Evolutionary conservation across 1,140 invertebrate genomes (phyloP), one percentile per base, ranked within the genome.

Genomic region (Philotrypesis tridentata): DNA sequence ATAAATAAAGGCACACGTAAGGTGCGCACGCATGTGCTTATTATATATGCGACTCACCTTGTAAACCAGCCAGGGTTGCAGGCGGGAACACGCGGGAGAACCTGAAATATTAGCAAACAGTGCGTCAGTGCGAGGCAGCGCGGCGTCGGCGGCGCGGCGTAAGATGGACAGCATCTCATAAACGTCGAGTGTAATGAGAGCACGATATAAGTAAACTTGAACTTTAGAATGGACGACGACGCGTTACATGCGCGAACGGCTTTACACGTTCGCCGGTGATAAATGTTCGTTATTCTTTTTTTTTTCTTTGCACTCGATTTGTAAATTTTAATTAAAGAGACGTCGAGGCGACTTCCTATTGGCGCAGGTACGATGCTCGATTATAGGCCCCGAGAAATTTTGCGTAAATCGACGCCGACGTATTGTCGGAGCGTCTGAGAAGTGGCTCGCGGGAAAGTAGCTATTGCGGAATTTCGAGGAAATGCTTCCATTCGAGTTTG

Each of bases 31-130:
- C 73, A 75, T 60, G 73, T 23, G 68, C 75, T 55, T 63, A 74
- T 75, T 78, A 77, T 60, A 83, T 55, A 71, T 73, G 48, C 17
- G 82, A 87, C 90, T 90, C 87, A 92, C 91, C 91, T 92, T 91
- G 91, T 91, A 92, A 87, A 85, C 91, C 89, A 89, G 91, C 90
- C 90, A 92, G 90, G 86, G 90, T 91, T 90, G 90, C 90, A 86
- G 90, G 89, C 86, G 89, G 88, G 88, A 91, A 92, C 90, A 92
- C 91, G 86, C 89, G 90, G 89, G 91, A 89, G 87, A 92, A 88
- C 91, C 91, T 92, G 84, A 82, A 88, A 90, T 67, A 85, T 85
- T 75, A 76, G 79, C 77, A 79, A 85, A 84, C 68, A 77, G 65
- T 29, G 74, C 48, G 61, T 77, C 31, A 77, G 74, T 33, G 40